phyloP scores from a whole-genome alignment of 2,888 invertebrate species.

The Serripes groenlandicus region DNA sequence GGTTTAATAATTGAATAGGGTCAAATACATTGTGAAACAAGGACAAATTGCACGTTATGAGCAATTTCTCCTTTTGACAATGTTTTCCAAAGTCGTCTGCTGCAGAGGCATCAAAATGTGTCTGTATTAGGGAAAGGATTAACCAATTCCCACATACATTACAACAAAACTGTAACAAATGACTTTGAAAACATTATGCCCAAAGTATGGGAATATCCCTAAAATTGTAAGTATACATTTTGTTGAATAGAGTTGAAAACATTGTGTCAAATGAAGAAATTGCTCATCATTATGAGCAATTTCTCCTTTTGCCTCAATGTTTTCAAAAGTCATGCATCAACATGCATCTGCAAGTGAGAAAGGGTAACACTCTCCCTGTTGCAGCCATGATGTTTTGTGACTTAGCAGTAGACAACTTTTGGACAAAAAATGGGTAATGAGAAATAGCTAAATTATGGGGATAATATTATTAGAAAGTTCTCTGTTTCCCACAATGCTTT shows the following conservation, averaged over 20 bases:
- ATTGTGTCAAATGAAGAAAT: background rate
- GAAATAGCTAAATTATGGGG: too few relatives aligned
- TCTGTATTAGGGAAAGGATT: background rate
- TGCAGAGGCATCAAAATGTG: background rate
- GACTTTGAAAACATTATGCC: too few relatives aligned
- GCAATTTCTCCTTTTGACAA: constrained; percentile 1
- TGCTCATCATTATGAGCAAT: background rate
- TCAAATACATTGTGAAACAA: background rate
- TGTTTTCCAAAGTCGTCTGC: background rate
- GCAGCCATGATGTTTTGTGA: too few relatives aligned
- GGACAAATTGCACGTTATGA: background rate
- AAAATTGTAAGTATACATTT: background rate
- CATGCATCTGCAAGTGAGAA: too few relatives aligned
- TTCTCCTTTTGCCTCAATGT: constrained; percentile 2
- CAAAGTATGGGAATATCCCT: background rate
- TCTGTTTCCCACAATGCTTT: too few relatives aligned
- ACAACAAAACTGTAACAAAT: too few relatives aligned
- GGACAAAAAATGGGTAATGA: too few relatives aligned
- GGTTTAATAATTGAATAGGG: background rate
- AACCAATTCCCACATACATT: too few relatives aligned
- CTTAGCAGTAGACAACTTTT: too few relatives aligned
- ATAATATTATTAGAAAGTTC: too few relatives aligned
- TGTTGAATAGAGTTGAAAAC: background rate
- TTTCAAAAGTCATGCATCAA: too few relatives aligned
- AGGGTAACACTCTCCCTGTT: too few relatives aligned